Evolutionary conservation across 1,140 invertebrate species (phyloP), one percentile per base, ranked within the genome.

Genomic region (Drosophila lowei): DNA sequence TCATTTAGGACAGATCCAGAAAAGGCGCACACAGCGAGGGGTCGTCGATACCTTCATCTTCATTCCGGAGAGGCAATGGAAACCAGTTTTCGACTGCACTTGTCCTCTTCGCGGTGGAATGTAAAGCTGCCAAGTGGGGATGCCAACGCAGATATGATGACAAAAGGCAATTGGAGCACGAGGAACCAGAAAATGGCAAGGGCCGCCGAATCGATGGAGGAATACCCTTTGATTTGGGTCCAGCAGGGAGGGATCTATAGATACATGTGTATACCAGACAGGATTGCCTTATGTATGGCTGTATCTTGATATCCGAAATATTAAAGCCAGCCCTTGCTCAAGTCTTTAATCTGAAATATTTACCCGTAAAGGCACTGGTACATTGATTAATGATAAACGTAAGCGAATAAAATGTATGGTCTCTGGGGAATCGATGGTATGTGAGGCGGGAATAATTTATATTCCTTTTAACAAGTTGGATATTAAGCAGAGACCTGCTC

Each of bases 1-100:
- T 88, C 74, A 86, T 88, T 86, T 78, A 86, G 72, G 72, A 68
- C 77, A 77, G 72, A 55, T 77, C 62, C 62, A 56, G 47, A 68
- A 53, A 66, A 38, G 7, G 34, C 46, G 49, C 55, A 59, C 66
- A 64, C 60, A 52, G 70, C 54, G 49, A 74, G 74, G 73, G 79
- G 78, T 84, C 79, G 53, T 28, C 53, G 23, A 44, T 46, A 57
- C 38, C 30, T 61, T 47, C 46, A 6, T 41, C 30, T 28, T 25
- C 2, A 38, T 25, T 15, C 8, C 42, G 44, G 23, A 54, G 30
- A 41, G 1, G 38, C 9, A 72, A 59, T 65, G 46, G 48, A 83
- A 88, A 88, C 81, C 38, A 44, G 77, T 85, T 86, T 42, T 16
- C 4, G 47, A 44, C 47, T 72, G 55, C 66, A 71, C 55, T 71